These are phyloP conservation scores for Trichomycterus rosablanca DNA, from an alignment of 2,113 vertebrate genomes.

Conservation along the genomic window DNA sequence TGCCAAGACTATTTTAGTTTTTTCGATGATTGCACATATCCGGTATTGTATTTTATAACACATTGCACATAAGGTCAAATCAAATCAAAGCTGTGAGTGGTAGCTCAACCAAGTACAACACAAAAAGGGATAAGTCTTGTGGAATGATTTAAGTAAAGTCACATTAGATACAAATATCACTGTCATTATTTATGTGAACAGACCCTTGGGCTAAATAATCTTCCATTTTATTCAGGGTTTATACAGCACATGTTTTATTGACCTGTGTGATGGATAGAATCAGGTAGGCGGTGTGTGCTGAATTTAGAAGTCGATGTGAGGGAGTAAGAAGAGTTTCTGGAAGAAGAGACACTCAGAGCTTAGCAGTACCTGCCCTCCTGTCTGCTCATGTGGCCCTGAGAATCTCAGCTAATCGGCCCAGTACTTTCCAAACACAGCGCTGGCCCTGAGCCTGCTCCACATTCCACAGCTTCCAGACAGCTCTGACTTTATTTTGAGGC, in stretches of 20 bases:
- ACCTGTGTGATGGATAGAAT: not conserved
- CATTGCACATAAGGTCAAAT: too few relatives aligned
- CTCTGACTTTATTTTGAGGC: slow-evolving; percentile 77
- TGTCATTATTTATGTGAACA: too few relatives aligned
- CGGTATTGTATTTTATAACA: too few relatives aligned
- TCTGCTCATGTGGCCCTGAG: slow-evolving; percentile 59
- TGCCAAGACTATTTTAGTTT: too few relatives aligned
- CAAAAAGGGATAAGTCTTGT: too few relatives aligned
- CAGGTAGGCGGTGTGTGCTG: slow-evolving; percentile 8
- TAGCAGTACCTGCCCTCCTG: slow-evolving; percentile 51
- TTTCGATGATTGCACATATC: too few relatives aligned
- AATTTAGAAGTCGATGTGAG: slow-evolving; percentile 19
- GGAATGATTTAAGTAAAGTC: too few relatives aligned
- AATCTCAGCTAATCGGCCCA: slow-evolving; percentile 58
- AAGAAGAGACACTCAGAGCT: slow-evolving; percentile 43
- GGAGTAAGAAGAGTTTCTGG: slow-evolving; percentile 28
- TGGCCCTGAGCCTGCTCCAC: slow-evolving; percentile 76
- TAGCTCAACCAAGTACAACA: too few relatives aligned
- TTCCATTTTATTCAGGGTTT: slow-evolving; percentile 7
- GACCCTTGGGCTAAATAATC: too few relatives aligned
- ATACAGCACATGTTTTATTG: not conserved
- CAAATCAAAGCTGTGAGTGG: too few relatives aligned
- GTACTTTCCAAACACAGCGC: slow-evolving; percentile 75
- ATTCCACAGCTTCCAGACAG: slow-evolving; percentile 88
- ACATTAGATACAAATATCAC: too few relatives aligned